Evolutionary conservation across 2,797 vertebrate species (phyloP).

Genomic region (Morelia viridis): DNA sequence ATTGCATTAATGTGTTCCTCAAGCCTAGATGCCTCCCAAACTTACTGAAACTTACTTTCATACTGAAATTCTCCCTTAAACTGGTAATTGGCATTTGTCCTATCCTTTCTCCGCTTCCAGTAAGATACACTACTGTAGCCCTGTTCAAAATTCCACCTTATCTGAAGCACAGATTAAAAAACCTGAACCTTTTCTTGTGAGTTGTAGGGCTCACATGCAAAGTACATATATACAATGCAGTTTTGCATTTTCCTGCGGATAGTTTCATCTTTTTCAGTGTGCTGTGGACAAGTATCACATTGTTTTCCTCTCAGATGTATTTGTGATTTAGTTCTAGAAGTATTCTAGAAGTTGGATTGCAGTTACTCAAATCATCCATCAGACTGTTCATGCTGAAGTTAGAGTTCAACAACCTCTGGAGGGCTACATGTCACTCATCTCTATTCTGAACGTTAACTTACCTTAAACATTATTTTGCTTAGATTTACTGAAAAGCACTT

Average conservation of each 20-base stretch:
- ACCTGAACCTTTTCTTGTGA: background rate
- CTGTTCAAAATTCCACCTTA: background rate
- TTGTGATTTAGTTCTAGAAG: background rate
- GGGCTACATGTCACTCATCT: background rate
- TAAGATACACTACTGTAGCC: background rate
- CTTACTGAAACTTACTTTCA: background rate
- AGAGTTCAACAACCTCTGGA: background rate
- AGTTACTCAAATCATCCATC: background rate
- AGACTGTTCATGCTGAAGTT: background rate
- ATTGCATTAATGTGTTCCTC: background rate
- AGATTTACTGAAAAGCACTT: background rate
- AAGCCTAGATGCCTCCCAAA: background rate
- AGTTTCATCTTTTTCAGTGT: background rate
- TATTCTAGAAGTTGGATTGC: background rate
- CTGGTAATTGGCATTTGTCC: background rate
- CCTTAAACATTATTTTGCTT: background rate
- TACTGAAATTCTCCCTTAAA: background rate
- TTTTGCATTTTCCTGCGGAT: background rate
- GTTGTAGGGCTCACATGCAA: background rate
- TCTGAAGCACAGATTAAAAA: background rate
- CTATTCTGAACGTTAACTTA: background rate
- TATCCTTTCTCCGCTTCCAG: background rate
- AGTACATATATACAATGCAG: background rate
- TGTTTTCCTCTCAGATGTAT: background rate
- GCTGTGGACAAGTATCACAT: background rate